Base-by-base conservation (phyloP, 2,888 invertebrate genomes). In the Sussaba pulchella region DNA sequence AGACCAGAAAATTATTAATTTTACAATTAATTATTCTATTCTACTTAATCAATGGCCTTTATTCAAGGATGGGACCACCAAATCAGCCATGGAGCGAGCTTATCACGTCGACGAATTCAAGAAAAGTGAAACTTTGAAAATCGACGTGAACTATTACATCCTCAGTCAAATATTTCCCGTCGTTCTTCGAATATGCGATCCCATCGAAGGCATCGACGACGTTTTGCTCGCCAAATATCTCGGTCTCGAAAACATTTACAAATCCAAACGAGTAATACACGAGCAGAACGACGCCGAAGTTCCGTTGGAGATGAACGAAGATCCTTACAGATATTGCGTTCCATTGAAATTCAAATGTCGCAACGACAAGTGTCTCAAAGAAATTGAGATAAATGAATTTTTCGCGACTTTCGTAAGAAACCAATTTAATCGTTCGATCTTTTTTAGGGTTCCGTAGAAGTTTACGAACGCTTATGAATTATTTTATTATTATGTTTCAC, bases 141-240 rank as follows among this genome's bases (percentile, higher is more conserved):
- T 97, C 1, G 99, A 99, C 92, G 94, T 94, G 1, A 95, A 96
- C 84, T 99, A 99, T 92, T 99, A 99, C 93, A 93, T 99, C 84
- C 95, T 97, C 0, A 97, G 98, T 89, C 99, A 99, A 93, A 95
- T 99, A 52, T 98, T 99, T 92, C 99, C 99, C 0, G 99, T 99
- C 0, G 96, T 99, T 81, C 96, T 97, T 31, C 95, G 99, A 84
- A 95, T 99, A 89, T 98, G 98, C 90, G 98, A 98, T 84, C 99
- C 99, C 0, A 97, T 99, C 54, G 98, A 98, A 84, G 98, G 98
- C 10, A 97, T 97, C 83, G 99, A 99, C 93, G 95, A 97, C 1
- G 96, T 96, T 66, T 94, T 97, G 82, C 95, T 99, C 81, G 99
- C 99, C 0, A 96, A 97, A 88, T 96, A 96, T 90, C 94, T 99